Base-by-base conservation (phyloP, 1,140 invertebrate species). In the Planococcus citri region DNA sequence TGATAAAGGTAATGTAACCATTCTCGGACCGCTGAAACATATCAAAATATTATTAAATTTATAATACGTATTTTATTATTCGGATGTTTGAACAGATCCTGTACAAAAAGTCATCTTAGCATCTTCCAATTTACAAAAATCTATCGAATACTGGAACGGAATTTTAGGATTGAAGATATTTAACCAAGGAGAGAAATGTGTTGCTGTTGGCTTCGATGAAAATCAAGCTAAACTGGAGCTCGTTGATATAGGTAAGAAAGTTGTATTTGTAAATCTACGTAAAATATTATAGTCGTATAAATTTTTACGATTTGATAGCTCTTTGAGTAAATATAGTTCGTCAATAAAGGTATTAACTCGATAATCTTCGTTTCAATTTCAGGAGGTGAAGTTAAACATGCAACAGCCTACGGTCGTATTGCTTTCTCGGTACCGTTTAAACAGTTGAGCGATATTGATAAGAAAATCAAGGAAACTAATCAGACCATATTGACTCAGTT, bases 321-420 rank as follows among this genome's bases (percentile, higher is more conserved):
- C 27, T 71, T 70, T 17, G 21, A n/a, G 1, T 21, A 64, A 25
- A 27, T 10, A 22, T 25, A 22, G 10, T 12, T 64, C 4, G 22
- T 17, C 10, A 17, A 64, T 27, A 64, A 64, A 27, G 3, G 10
- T 71, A 71, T 60, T 70, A 37, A 69, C 70, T 67, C 22, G 3
- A 24, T 60, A 64, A 24, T 20, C 17, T 51, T 9, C n/a, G 6
- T 6, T 51, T 14, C n/a, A 51, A 51, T 51, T 51, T 9, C 41
- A 51, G 41, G 41, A 51, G n/a, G 41, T 20, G n/a, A 51, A 37
- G 80, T 98, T 1, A 83, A 97, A 76, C 88, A 90, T 74, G 92
- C 86, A n/a, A 88, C 90, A 76, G 94, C 92, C 1, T 98, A 92
- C 82, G 97, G 97, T 12, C 84, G 97, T 69, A 94, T 97, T 74